Conservation (phyloP, 2,113 vertebrate species). For the Muntiacus muntjak region DNA sequence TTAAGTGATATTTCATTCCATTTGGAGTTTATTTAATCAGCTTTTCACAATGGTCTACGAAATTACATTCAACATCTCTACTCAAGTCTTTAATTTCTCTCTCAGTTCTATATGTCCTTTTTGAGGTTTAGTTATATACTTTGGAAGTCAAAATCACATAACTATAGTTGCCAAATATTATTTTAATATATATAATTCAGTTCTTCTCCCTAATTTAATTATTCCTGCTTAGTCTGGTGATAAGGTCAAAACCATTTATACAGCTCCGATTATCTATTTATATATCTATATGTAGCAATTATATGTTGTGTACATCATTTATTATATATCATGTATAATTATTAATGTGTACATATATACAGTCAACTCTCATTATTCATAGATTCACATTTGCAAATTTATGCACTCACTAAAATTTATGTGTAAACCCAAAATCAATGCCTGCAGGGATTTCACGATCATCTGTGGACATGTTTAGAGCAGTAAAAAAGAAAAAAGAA, state of each 20-base stretch:
- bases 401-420: background rate
- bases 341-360: background rate
- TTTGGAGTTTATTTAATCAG: background rate
- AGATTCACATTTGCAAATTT: background rate
- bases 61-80: background rate
- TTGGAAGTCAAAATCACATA: background rate
- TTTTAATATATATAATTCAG: background rate
- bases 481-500: background rate
- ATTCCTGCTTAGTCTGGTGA: background rate
- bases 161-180: background rate
- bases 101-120: background rate
- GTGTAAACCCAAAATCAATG: background rate
- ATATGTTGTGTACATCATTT: background rate
- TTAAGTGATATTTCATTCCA: background rate
- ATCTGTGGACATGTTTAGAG: background rate
- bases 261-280: background rate
- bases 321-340: background rate
- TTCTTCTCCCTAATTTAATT: background rate
- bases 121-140: background rate
- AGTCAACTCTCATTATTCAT: background rate
- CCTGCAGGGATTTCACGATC: background rate
- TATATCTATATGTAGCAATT: background rate
- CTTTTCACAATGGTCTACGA: background rate
- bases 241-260: background rate
- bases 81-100: background rate